Conservation (phyloP, 2,113 vertebrate species). For the Hystrix cristata region DNA sequence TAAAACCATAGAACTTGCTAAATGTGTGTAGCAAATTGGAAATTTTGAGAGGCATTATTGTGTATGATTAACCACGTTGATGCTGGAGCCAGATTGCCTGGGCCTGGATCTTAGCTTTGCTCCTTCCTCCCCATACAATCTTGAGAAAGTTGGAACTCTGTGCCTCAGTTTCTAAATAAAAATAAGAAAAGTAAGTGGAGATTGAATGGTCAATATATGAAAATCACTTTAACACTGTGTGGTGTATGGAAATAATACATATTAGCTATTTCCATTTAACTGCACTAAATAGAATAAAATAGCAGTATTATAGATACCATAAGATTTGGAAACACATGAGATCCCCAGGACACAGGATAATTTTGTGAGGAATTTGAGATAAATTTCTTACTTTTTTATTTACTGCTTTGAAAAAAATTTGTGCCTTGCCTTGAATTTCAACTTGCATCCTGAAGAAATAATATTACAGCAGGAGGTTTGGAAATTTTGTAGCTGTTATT, state of each 20-base stretch:
- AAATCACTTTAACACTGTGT: constrained; percentile 33
- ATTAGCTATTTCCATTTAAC: neutral
- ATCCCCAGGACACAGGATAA: neutral
- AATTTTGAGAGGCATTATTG: constrained; percentile 45
- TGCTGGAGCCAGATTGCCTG: neutral
- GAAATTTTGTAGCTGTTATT: constrained; percentile 15
- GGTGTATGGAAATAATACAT: neutral
- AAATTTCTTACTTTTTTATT: neutral
- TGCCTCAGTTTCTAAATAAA: constrained; percentile 43
- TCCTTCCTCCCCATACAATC: neutral
- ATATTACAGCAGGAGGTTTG: neutral
- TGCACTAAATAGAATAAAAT: constrained; percentile 21
- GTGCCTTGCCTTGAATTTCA: constrained; percentile 50
- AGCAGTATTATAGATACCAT: neutral
- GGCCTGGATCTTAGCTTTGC: neutral
- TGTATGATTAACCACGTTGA: constrained; percentile 41
- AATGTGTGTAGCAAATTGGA: constrained; percentile 61
- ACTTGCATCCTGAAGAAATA: constrained; percentile 45
- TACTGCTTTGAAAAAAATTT: constrained; percentile 1
- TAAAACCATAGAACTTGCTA: constrained; percentile 66
- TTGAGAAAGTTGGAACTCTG: constrained; percentile 30
- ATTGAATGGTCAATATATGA: constrained; percentile 8
- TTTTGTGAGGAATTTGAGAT: neutral
- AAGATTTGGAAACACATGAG: neutral
- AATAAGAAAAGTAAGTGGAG: constrained; percentile 38